Conservation (phyloP, 1,140 invertebrate species). For the Pogonognathellus flavescens region DNA sequence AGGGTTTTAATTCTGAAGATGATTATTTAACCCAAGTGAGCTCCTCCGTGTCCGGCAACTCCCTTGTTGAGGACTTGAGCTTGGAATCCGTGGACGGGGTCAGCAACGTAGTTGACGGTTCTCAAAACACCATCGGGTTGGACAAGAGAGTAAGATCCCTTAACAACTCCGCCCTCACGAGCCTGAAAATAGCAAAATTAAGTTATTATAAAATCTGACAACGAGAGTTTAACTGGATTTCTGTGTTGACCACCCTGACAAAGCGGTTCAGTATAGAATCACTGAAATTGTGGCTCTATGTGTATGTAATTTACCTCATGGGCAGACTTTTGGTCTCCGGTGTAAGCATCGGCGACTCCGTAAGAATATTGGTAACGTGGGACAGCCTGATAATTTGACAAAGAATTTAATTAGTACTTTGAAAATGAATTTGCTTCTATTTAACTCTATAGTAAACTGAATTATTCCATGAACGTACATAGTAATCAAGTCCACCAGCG, state of each 20-base stretch:
- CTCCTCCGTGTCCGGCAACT: conserved; percentile 19
- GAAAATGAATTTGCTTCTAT: background rate
- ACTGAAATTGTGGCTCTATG: too few relatives aligned
- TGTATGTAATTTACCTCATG: background rate
- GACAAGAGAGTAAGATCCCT: conserved; percentile 76
- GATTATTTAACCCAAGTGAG: background rate
- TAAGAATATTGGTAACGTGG: conserved; percentile 70
- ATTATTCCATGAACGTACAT: conserved; percentile 10
- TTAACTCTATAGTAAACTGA: background rate
- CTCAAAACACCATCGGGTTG: conserved; percentile 69
- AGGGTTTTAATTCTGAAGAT: background rate
- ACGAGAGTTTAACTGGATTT: too few relatives aligned
- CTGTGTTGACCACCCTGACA: too few relatives aligned
- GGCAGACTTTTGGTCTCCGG: conserved; percentile 58
- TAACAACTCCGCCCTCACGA: conserved; percentile 71
- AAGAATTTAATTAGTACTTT: background rate
- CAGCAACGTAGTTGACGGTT: conserved; percentile 60
- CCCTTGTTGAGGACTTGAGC: conserved; percentile 60
- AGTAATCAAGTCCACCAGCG: conserved; percentile 15
- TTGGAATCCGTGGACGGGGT: conserved; percentile 66
- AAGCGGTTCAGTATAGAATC: too few relatives aligned
- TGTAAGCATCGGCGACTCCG: conserved; percentile 67
- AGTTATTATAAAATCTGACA: too few relatives aligned
- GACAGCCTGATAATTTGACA: conserved; percentile 36
- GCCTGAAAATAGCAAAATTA: background rate